Evolutionary conservation across 2,888 invertebrate species (phyloP), one percentile per base, ranked within the genome.

Genomic region (Deilephila elpenor): DNA sequence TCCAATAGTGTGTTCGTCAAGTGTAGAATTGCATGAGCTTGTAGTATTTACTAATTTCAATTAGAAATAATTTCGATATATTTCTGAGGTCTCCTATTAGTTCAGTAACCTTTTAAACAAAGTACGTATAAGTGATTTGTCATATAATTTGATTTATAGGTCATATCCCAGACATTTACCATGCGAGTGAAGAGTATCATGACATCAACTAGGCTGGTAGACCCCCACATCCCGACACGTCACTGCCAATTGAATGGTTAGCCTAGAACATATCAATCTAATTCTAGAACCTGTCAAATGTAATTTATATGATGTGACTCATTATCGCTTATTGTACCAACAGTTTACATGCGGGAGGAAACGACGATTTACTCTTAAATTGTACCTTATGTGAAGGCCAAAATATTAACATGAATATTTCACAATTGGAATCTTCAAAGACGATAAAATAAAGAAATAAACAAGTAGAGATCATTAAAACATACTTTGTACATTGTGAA

Each of bases 191-290:
- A 71, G 75, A 72, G 61, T 74, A 76, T 78, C 76, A 80, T 78
- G 83, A 82, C 78, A 82, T 84, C 84, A 89, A 93, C 89, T 88
- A 86, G 87, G 82, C 77, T 82, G 79, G 85, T 89, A 93, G 94
- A 90, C 94, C 94, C 94, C 94, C 86, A 93, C 94, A 91, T 94
- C 94, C 93, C 89, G 93, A 85, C 89, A 82, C 82, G 86, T 89
- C 88, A 88, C 84, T 81, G 81, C 85, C 93, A 94, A 94, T 94
- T 94, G 90, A 86, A 84, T 84, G 86, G 85, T 87, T 87, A 88
- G 89, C 90, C 91, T 92, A 91, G 89, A 87, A 86, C 88, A 84
- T 88, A 89, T 91, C 92, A 90, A 89, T 91, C 89, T 89, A 88
- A 89, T 90, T 87, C 86, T 85, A 88, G 82, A 82, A 86, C 86